These are phyloP conservation scores for Lamprologus tigripictilis DNA, from an alignment of 2,113 vertebrate genomes.

Conservation along the genomic window DNA sequence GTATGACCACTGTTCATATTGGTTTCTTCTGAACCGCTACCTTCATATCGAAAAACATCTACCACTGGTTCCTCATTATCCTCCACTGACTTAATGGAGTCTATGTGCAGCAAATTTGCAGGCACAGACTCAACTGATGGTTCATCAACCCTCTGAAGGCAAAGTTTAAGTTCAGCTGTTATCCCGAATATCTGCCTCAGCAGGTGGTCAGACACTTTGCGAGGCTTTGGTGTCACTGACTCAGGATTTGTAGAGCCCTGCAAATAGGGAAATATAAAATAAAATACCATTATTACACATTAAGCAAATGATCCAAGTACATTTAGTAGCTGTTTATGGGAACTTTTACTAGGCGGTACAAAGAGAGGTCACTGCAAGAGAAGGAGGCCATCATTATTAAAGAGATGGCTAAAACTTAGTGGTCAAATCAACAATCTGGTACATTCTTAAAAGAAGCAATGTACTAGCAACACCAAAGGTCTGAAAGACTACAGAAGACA, in stretches of 20 bases:
- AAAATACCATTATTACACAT: not conserved
- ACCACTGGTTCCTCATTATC: not conserved
- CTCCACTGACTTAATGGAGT: not conserved
- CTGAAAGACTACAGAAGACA: not conserved
- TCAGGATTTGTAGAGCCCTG: not conserved
- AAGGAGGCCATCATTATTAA: not conserved
- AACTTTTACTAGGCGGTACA: not conserved
- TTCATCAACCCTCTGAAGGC: slow-evolving; percentile 33
- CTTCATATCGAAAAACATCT: not conserved
- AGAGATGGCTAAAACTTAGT: not conserved
- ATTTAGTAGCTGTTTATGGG: not conserved
- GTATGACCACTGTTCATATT: not conserved
- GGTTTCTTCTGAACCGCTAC: not conserved
- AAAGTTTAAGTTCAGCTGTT: slow-evolving; percentile 41
- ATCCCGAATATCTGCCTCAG: slow-evolving; percentile 58
- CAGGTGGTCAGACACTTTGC: slow-evolving; percentile 5
- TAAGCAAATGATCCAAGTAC: not conserved
- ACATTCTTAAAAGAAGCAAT: not conserved
- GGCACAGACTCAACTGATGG: not conserved
- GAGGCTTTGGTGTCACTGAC: not conserved
- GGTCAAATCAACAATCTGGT: not conserved
- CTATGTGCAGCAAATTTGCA: not conserved
- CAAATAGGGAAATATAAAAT: not conserved
- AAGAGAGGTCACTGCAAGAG: not conserved
- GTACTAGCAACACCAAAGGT: not conserved